Percentiles rank a stretch among this genome's conserved stretches.
phyloP scores from a whole-genome alignment of 2,113 vertebrate genomes.

The Nycticebus coucang region DNA sequence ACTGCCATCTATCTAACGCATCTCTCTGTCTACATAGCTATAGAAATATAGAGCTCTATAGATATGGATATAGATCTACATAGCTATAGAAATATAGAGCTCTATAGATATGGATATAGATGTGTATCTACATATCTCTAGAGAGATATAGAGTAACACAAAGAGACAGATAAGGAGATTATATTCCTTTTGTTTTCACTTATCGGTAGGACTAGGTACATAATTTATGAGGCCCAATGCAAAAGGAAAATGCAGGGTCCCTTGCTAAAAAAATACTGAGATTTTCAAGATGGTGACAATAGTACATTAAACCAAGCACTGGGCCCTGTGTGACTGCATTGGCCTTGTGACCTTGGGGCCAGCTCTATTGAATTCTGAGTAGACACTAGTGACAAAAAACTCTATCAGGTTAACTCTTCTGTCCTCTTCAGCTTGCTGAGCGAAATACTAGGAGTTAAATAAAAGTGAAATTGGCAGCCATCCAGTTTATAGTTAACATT shows the following conservation, averaged over 20 bases:
- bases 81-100: neutral
- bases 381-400: neutral
- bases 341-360: neutral
- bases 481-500: neutral
- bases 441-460: neutral
- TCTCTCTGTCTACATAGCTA: neutral
- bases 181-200: neutral
- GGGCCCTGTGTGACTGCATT: rapidly evolving
- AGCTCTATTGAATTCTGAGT: neutral
- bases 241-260: neutral
- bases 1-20: neutral
- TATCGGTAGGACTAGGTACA: neutral
- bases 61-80: neutral
- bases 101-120: neutral
- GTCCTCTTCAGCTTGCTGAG: neutral
- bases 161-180: neutral
- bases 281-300: neutral
- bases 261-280: neutral
- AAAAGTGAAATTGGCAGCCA: neutral
- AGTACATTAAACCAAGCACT: neutral
- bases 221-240: neutral
- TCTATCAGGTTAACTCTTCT: neutral
- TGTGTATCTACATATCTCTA: neutral
- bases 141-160: neutral
- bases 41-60: neutral